A percentile compares a stretch with the other conserved stretches of the same genome.
Evolutionary conservation across 2,113 vertebrate species (phyloP).

Genomic region (Gallinago media): DNA sequence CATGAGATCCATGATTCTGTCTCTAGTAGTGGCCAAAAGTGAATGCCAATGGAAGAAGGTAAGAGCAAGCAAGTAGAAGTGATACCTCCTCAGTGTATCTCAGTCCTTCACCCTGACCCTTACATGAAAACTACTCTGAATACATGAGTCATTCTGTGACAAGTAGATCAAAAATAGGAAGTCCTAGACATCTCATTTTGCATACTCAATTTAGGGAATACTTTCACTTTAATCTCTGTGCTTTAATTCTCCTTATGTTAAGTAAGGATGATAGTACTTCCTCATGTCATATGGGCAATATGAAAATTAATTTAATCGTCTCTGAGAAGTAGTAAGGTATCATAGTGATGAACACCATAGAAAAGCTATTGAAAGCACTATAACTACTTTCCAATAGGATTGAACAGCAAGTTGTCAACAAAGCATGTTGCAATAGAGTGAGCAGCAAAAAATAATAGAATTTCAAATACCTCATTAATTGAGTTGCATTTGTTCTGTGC

Average conservation of each 20-base stretch:
- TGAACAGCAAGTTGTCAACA: not conserved
- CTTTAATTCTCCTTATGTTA: not conserved
- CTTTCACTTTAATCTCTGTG: not conserved
- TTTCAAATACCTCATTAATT: not conserved
- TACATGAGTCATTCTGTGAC: not conserved
- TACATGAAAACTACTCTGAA: not conserved
- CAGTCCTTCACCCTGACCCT: not conserved
- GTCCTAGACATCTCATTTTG: not conserved
- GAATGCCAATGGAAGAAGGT: not conserved
- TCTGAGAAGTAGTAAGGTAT: not conserved
- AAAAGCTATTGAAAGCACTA: not conserved
- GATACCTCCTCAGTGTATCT: not conserved
- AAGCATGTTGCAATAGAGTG: not conserved
- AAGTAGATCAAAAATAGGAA: accelerated
- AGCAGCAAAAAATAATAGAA: not conserved
- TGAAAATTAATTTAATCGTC: not conserved
- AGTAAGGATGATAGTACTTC: not conserved
- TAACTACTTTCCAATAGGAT: not conserved
- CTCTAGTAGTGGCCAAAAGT: not conserved
- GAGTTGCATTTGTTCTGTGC: not conserved
- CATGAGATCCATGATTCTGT: not conserved
- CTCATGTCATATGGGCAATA: not conserved
- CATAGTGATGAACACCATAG: not conserved
- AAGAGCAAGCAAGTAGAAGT: not conserved
- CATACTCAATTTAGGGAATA: not conserved